Evolutionary conservation across 2,888 invertebrate species (phyloP).

Genomic region (Chaitophorus viminalis): DNA sequence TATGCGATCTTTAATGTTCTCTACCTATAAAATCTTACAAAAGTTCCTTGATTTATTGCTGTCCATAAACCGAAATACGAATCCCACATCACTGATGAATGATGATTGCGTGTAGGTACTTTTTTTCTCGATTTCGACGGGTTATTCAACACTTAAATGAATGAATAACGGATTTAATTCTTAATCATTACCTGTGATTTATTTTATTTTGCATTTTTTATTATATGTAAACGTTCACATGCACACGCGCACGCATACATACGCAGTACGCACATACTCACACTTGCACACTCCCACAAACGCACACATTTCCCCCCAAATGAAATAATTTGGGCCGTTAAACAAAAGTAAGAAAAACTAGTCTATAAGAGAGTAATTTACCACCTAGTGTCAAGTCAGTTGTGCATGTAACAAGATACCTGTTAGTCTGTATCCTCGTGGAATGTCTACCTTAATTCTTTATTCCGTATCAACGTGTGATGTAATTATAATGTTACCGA

Average conservation of each 20-base stretch:
- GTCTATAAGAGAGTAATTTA: slow-evolving; percentile 56
- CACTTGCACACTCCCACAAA: background rate
- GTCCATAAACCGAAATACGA: background rate
- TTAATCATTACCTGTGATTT: slow-evolving; percentile 3
- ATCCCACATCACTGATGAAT: background rate
- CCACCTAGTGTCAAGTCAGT: slow-evolving; percentile 57
- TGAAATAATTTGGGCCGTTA: slow-evolving; percentile 55
- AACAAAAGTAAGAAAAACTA: slow-evolving; percentile 60
- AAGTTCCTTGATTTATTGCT: slow-evolving; percentile 22
- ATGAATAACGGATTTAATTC: background rate
- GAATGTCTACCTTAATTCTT: slow-evolving; percentile 43
- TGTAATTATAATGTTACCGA: background rate
- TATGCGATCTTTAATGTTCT: no score
- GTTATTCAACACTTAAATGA: background rate
- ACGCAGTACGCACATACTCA: background rate
- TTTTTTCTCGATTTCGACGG: background rate
- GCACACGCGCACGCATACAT: background rate
- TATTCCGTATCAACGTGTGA: background rate
- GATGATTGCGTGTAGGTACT: background rate
- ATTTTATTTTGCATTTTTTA: slow-evolving; percentile 46
- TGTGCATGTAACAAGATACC: slow-evolving; percentile 59
- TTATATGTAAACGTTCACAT: background rate
- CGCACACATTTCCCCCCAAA: slow-evolving; percentile 56
- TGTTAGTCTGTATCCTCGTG: slow-evolving; percentile 44
- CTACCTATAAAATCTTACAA: background rate